Base-by-base conservation (phyloP, 2,888 invertebrate genomes). In the Eudemis profundana region DNA sequence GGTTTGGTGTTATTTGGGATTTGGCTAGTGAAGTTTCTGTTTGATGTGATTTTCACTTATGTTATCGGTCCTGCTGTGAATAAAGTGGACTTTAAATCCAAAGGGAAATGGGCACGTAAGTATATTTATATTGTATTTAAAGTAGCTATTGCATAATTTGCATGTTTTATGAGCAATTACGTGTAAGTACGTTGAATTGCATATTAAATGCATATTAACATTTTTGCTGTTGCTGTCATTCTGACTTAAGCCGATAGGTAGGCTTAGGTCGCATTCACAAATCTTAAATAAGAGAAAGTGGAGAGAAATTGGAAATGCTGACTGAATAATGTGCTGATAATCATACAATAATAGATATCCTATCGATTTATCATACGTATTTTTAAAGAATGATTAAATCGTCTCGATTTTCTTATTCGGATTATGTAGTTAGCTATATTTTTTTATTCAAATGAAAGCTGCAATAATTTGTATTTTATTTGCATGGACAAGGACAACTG, bases 21-120 rank as follows among this genome's bases (percentile, higher is more conserved):
- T n/a, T 74, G 73, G 69, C 50, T 83, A n/a, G 71, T 80, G 61
- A 86, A 82, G 72, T 70, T 70, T 54, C 19, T 86, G 4, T 70
- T 80, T 15, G 73, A 76, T 72, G 71, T 82, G 8, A 59, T 90
- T 60, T 90, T 88, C 70, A 79, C 74, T 19, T 90, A 83, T 68
- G 80, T 94, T 40, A 74, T 94, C 60, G 93, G 94, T 19, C 94
- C 94, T 38, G 82, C 92, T 33, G 75, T 94, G 7, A 82, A 95
- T 61, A 90, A 90, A 74, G 90, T 95, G 64, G 93, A 96, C 85
- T 93, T 96, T 69, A 94, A 93, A 77, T 93, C 94, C 49, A 93
- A 94, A 80, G 96, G 96, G 75, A 93, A 94, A 87, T 97, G 97
- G 97, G 97, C 97, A 86, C 93, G 96, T 96, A 88, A 94, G 95